phyloP scores from a whole-genome alignment of 2,888 invertebrate genomes.

The Nycteola revayana region DNA sequence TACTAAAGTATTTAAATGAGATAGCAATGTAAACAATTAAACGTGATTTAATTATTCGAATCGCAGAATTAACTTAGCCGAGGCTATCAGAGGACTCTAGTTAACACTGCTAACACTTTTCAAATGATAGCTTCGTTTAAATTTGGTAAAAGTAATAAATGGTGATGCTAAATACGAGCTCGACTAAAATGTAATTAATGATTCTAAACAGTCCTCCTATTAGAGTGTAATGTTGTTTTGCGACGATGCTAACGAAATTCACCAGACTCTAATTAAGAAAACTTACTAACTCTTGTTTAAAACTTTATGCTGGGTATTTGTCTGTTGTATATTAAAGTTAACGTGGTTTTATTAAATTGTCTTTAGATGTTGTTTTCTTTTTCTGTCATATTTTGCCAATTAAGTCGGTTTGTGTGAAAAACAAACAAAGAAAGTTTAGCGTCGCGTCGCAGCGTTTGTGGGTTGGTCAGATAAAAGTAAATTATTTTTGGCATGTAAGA shows the following conservation, averaged over 20 bases:
- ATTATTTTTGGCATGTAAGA: too few relatives aligned
- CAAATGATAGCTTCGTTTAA: constrained; percentile 41
- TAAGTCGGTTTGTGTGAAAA: neutral
- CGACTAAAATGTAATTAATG: constrained; percentile 58
- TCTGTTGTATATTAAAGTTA: constrained; percentile 7
- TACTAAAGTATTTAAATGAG: constrained; percentile 20
- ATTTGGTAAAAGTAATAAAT: constrained; percentile 51
- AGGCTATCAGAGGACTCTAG: constrained; percentile 35
- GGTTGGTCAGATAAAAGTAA: too few relatives aligned
- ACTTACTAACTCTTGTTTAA: constrained; percentile 25
- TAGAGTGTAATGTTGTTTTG: constrained; percentile 54
- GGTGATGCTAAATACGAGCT: constrained; percentile 48
- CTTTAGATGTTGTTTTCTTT: neutral
- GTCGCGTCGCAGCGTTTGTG: too few relatives aligned
- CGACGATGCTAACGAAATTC: constrained; percentile 49
- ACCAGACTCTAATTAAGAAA: constrained; percentile 40
- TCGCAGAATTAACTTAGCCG: constrained; percentile 22
- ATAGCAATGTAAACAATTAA: constrained; percentile 24
- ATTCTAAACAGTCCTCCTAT: constrained; percentile 57
- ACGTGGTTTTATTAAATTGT: neutral
- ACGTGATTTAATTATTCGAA: constrained; percentile 31
- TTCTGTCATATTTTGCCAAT: neutral
- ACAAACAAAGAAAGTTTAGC: neutral
- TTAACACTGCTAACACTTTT: constrained; percentile 47
- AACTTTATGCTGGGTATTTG: constrained; percentile 22